These are phyloP conservation scores for Gymnothorax reevesii DNA, from an alignment of 2,797 vertebrate genomes.

Conservation along the genomic window DNA sequence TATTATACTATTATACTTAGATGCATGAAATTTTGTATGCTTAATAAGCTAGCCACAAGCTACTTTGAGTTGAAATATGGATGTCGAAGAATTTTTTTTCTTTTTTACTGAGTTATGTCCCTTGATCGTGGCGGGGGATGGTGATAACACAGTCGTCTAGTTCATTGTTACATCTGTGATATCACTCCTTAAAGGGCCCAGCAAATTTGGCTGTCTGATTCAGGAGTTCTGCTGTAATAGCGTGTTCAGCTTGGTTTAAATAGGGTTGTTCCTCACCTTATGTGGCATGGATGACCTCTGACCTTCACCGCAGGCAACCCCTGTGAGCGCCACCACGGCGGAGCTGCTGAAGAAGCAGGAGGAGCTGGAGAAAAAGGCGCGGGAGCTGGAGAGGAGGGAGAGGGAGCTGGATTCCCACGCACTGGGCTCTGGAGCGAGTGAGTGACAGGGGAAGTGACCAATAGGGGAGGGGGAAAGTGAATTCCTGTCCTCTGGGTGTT, in stretches of 20 bases:
- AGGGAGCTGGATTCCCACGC: constrained; percentile 84
- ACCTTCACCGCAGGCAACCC: neutral
- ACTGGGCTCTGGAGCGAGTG: constrained; percentile 76
- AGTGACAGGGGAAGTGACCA: constrained; percentile 35
- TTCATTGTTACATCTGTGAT: too few relatives aligned
- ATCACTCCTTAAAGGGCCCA: too few relatives aligned
- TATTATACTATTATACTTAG: too few relatives aligned
- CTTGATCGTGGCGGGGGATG: too few relatives aligned
- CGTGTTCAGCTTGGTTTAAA: neutral
- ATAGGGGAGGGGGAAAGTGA: neutral
- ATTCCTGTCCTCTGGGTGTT: neutral
- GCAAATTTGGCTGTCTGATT: too few relatives aligned
- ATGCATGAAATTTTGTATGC: too few relatives aligned
- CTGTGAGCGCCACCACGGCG: constrained; percentile 66
- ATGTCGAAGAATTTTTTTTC: too few relatives aligned
- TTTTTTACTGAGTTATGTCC: too few relatives aligned
- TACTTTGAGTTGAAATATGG: too few relatives aligned
- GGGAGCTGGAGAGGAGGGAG: constrained; percentile 89
- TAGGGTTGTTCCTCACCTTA: neutral
- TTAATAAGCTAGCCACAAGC: too few relatives aligned
- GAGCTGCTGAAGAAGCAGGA: constrained; percentile 91
- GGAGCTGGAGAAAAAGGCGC: constrained; percentile 91
- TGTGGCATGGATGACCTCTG: neutral
- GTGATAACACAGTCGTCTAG: too few relatives aligned
- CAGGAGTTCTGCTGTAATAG: too few relatives aligned